Percentiles rank a stretch among this genome's conserved stretches.
These are phyloP conservation scores for Acinonyx jubatus DNA, from an alignment of 2,113 vertebrate genomes.

Conservation along the genomic window DNA sequence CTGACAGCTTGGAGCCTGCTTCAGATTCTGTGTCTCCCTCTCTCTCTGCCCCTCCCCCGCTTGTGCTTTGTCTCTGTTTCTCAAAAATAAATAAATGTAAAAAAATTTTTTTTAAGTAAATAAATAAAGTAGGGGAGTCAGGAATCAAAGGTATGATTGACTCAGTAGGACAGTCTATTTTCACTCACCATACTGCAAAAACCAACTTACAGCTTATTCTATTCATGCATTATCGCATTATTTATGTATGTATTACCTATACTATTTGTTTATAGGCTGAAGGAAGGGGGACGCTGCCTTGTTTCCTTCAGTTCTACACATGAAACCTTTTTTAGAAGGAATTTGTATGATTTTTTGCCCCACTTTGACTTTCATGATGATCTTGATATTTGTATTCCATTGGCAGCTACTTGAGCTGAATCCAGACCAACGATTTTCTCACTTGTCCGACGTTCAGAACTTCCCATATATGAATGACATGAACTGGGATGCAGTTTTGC, in stretches of 20 bases:
- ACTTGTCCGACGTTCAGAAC: conserved; percentile 90
- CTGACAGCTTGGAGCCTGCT: too few relatives aligned
- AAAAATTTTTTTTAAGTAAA: too few relatives aligned
- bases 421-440: conserved; percentile 91
- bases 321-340: background rate
- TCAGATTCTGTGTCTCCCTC: too few relatives aligned
- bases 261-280: too few relatives aligned
- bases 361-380: background rate
- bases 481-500: conserved; percentile 95
- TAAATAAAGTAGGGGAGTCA: background rate
- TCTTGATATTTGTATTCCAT: background rate
- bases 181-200: background rate
- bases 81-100: too few relatives aligned
- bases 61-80: too few relatives aligned
- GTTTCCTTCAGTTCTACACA: background rate
- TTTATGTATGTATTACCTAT: background rate
- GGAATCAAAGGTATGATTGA: background rate
- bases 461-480: conserved; percentile 90
- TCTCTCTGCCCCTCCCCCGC: too few relatives aligned
- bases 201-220: background rate
- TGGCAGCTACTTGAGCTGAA: conserved; percentile 93
- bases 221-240: background rate
- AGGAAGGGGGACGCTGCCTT: background rate
- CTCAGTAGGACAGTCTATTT: background rate
- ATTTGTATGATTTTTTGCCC: background rate